These are phyloP conservation scores for Typhlichthys subterraneus DNA, from an alignment of 2,797 vertebrate species.

Conservation along the genomic window DNA sequence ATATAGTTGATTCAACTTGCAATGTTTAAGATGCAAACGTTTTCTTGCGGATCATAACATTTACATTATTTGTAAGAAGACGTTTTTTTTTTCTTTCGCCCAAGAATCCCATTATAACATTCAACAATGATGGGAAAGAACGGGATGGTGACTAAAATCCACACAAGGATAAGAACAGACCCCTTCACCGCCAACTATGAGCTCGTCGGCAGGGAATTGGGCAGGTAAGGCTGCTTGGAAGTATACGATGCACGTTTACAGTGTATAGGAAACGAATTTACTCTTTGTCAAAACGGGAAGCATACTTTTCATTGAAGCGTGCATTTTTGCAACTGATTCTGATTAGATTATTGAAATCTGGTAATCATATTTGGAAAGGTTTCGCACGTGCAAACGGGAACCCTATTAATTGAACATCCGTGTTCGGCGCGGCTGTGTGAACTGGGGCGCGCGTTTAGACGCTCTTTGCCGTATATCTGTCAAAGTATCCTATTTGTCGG, in stretches of 20 bases:
- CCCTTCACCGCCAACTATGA: slow-evolving; percentile 76
- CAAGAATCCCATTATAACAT: slow-evolving; percentile 50
- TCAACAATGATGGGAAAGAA: slow-evolving; percentile 73
- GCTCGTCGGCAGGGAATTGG: slow-evolving; percentile 77
- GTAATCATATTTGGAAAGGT: slow-evolving; percentile 30
- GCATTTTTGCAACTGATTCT: slow-evolving; percentile 2
- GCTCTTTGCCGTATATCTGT: no score
- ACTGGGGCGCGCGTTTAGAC: no score
- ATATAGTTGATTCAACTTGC: not conserved
- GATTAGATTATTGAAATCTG: slow-evolving; percentile 18
- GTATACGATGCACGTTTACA: no score
- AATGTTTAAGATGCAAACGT: slow-evolving; percentile 43
- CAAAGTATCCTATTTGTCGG: no score
- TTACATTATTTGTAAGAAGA: slow-evolving; percentile 10
- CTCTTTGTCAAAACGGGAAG: not conserved
- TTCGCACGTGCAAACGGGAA: slow-evolving; percentile 38
- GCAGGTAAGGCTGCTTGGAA: slow-evolving; percentile 67
- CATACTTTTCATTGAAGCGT: no score
- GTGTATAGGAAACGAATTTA: not conserved
- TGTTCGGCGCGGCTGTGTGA: not conserved
- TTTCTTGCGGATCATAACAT: slow-evolving; percentile 13
- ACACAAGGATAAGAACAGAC: slow-evolving; percentile 76
- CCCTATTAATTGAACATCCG: slow-evolving; percentile 35
- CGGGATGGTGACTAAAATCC: slow-evolving; percentile 78
- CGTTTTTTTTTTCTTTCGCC: slow-evolving; percentile 3